Evolutionary conservation across 2,797 vertebrate species (phyloP).

Genomic region (Sphaeramia orbicularis): DNA sequence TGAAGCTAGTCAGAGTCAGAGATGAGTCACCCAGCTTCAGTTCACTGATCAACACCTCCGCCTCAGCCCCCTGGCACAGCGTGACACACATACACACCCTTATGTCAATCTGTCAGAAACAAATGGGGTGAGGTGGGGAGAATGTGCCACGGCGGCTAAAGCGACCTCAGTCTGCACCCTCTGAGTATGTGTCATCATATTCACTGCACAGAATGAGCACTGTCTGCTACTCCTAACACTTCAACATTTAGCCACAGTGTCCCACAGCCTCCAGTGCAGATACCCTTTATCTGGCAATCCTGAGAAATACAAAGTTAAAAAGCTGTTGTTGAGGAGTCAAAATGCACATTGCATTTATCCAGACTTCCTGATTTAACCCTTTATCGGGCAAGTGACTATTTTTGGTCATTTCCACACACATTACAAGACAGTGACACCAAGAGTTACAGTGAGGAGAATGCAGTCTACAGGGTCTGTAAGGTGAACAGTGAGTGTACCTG

Average conservation of each 20-base stretch:
- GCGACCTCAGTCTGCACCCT: conserved; percentile 36
- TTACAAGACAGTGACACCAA: too few relatives aligned
- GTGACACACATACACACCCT: conserved; percentile 59
- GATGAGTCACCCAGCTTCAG: conserved; percentile 70
- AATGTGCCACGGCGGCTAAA: conserved; percentile 40
- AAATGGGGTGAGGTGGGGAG: conserved; percentile 59
- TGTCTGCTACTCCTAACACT: not conserved
- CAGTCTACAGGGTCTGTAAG: too few relatives aligned
- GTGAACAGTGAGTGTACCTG: too few relatives aligned
- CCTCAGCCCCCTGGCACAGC: conserved; percentile 57
- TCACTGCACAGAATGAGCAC: conserved; percentile 9
- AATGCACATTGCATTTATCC: too few relatives aligned
- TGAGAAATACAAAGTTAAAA: too few relatives aligned
- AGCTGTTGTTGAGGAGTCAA: too few relatives aligned
- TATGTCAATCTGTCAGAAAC: conserved; percentile 71
- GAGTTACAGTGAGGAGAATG: too few relatives aligned
- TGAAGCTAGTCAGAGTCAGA: conserved; percentile 45
- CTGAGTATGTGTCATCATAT: conserved; percentile 38
- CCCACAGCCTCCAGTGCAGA: too few relatives aligned
- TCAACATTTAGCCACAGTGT: conserved; percentile 36
- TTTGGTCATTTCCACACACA: too few relatives aligned
- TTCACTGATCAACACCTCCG: conserved; percentile 74
- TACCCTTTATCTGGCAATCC: too few relatives aligned
- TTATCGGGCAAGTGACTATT: too few relatives aligned
- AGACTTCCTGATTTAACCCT: too few relatives aligned